phyloP scores from a whole-genome alignment of 2,888 invertebrate genomes.

The Nyleta sp. region DNA sequence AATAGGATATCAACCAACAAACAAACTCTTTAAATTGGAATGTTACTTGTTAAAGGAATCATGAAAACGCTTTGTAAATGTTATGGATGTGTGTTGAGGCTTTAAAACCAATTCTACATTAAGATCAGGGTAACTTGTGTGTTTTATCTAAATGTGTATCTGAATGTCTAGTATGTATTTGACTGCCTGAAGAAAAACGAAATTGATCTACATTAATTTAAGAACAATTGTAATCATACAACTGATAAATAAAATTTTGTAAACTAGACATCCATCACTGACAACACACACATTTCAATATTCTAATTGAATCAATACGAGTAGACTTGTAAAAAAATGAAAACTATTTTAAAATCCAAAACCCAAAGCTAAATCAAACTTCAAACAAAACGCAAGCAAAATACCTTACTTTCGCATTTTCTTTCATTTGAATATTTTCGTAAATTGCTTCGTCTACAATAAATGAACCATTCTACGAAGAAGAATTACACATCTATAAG shows the following conservation, averaged over 20 bases:
- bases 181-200: too few species aligned
- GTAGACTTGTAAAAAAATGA: not conserved
- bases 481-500: constrained; percentile 48
- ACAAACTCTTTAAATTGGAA: constrained; percentile 21
- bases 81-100: constrained; percentile 10
- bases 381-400: constrained; percentile 72
- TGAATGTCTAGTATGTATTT: constrained; percentile 16
- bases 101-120: constrained; percentile 12
- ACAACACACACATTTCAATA: constrained; percentile 22
- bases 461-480: constrained; percentile 54
- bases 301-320: too few species aligned
- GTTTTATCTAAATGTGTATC: not conserved
- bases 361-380: constrained; percentile 57
- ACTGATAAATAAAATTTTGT: not conserved
- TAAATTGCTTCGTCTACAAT: constrained; percentile 72
- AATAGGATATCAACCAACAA: constrained; percentile 15
- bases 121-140: constrained; percentile 1
- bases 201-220: too few species aligned
- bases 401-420: constrained; percentile 77
- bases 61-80: constrained; percentile 20
- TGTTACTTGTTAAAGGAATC: constrained; percentile 37
- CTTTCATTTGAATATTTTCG: constrained; percentile 71
- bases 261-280: constrained; percentile 16
- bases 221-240: not conserved
- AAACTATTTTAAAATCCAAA: constrained; percentile 23